Conservation (phyloP, 2,113 vertebrate species). For the Tor tambroides region DNA sequence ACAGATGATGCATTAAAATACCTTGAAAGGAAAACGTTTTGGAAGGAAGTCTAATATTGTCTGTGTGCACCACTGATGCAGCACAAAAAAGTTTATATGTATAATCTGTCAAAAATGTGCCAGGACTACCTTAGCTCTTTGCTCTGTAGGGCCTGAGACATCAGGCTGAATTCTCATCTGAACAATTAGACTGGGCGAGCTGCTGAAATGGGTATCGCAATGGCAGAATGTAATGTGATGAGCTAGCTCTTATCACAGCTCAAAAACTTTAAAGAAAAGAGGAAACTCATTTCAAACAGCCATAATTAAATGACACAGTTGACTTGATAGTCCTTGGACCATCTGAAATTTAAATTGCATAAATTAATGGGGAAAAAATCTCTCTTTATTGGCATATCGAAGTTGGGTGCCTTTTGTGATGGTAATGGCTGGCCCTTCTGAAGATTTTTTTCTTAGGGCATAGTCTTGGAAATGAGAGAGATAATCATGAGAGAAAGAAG, state of each 20-base stretch:
- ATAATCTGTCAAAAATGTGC: background rate
- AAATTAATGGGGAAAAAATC: slow-evolving; percentile 68
- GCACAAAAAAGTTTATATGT: background rate
- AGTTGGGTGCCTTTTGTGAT: background rate
- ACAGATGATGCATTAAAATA: background rate
- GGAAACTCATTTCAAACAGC: slow-evolving; percentile 82
- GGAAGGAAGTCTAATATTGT: background rate
- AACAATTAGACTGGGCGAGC: slow-evolving; percentile 5
- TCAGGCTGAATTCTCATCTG: slow-evolving; percentile 6
- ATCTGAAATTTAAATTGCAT: slow-evolving; percentile 71
- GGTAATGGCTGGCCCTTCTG: background rate
- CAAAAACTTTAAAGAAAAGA: slow-evolving; percentile 75
- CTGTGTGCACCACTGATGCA: background rate
- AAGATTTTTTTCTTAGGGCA: background rate
- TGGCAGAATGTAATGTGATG: slow-evolving; percentile 74
- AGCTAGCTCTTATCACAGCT: slow-evolving; percentile 78
- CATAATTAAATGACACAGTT: slow-evolving; percentile 87
- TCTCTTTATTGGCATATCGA: slow-evolving; percentile 11
- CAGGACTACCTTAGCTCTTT: background rate
- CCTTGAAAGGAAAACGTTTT: background rate
- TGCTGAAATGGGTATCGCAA: slow-evolving; percentile 32
- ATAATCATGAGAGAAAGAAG: background rate
- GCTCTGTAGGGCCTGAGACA: background rate
- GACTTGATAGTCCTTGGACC: slow-evolving; percentile 74
- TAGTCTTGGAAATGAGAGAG: background rate